These are phyloP conservation scores for Thecophora atra DNA, from an alignment of 2,888 invertebrate species.

Conservation along the genomic window DNA sequence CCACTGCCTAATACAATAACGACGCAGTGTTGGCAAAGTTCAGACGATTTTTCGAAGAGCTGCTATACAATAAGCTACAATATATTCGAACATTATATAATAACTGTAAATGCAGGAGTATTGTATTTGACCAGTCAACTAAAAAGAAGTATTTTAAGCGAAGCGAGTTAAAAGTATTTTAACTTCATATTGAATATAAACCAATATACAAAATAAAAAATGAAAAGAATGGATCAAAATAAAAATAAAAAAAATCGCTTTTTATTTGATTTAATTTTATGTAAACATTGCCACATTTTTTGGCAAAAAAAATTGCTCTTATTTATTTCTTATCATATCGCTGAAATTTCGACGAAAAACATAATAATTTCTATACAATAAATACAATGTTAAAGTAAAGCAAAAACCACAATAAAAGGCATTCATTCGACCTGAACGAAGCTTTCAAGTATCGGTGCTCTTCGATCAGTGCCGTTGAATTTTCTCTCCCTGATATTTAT, in stretches of 20 bases:
- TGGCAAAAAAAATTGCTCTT: background rate
- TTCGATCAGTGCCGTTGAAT: too few species aligned
- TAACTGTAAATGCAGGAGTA: background rate
- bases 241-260: slow-evolving; percentile 25
- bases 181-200: slow-evolving; percentile 29
- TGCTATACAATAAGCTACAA: background rate
- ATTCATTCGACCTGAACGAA: too few species aligned
- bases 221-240: slow-evolving; percentile 25
- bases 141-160: slow-evolving; percentile 34
- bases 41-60: slow-evolving; percentile 28
- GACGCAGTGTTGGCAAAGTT: slow-evolving; percentile 25
- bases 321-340: background rate
- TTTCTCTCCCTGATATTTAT: too few species aligned
- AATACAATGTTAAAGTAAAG: too few species aligned
- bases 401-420: too few species aligned
- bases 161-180: slow-evolving; percentile 27
- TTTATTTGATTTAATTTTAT: slow-evolving; percentile 34
- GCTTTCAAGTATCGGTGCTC: too few species aligned
- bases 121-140: slow-evolving; percentile 18
- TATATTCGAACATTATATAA: background rate
- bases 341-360: too few species aligned
- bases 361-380: too few species aligned
- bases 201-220: slow-evolving; percentile 31
- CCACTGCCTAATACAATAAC: slow-evolving; percentile 31
- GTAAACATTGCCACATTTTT: slow-evolving; percentile 30